These are phyloP conservation scores for Ichneumoninae sp. DNA, from an alignment of 2,888 invertebrate genomes.

Conservation along the genomic window DNA sequence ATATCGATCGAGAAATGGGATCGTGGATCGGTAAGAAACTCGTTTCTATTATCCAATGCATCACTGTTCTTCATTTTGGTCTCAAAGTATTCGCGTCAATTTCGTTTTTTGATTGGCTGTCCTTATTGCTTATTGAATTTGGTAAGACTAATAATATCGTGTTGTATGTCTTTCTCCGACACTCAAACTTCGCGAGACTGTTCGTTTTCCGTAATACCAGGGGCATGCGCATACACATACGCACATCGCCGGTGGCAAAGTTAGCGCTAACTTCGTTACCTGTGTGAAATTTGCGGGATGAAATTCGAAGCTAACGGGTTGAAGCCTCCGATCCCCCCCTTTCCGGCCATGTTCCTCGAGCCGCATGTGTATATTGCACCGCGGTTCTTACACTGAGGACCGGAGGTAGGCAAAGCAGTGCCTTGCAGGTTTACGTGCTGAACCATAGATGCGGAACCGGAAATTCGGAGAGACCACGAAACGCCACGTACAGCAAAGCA, in stretches of 20 bases:
- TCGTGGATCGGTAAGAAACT: slow-evolving; percentile 90
- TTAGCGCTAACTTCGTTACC: slow-evolving; percentile 53
- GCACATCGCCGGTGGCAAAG: slow-evolving; percentile 3
- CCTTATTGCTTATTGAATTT: neutral
- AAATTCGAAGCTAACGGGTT: slow-evolving; percentile 46
- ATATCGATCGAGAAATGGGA: slow-evolving; percentile 89
- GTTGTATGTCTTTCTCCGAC: neutral
- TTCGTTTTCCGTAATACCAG: neutral
- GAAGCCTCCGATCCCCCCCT: slow-evolving; percentile 19
- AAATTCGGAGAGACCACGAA: slow-evolving; percentile 10
- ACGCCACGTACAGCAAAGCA: neutral
- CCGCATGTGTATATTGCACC: neutral
- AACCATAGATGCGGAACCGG: neutral
- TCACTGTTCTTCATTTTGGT: neutral
- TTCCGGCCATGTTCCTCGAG: neutral
- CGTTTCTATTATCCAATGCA: slow-evolving; percentile 9
- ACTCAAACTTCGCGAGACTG: neutral
- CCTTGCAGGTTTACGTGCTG: neutral
- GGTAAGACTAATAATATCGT: neutral
- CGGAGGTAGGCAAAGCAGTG: neutral
- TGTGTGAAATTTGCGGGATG: slow-evolving; percentile 42
- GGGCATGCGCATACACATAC: too few relatives aligned
- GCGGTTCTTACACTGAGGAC: neutral
- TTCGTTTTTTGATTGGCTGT: neutral
- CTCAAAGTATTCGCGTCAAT: neutral